These are phyloP conservation scores for Lingula anatina DNA, from an alignment of 2,888 invertebrate genomes.

Conservation along the genomic window DNA sequence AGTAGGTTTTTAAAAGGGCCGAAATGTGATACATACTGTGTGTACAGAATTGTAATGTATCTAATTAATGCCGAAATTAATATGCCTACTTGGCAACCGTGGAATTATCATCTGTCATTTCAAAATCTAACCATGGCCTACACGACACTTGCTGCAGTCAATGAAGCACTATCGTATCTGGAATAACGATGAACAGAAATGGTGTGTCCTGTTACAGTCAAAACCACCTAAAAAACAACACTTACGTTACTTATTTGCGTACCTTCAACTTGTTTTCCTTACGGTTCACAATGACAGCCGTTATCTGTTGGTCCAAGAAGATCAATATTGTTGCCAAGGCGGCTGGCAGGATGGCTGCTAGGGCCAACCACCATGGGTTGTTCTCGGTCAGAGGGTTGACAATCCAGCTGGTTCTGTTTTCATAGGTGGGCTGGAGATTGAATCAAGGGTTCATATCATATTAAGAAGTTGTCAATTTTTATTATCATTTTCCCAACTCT, in stretches of 20 bases:
- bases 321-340: conserved; percentile 93
- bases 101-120: no score
- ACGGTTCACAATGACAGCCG: conserved; percentile 95
- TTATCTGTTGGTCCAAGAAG: conserved; percentile 99
- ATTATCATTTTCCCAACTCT: no score
- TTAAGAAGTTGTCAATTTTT: no score
- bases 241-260: conserved; percentile 8
- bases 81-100: neutral
- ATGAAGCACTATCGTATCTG: no score
- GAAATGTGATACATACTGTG: no score
- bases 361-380: conserved; percentile 72
- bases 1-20: no score
- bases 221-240: neutral
- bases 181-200: no score
- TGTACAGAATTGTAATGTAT: neutral
- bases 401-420: conserved; percentile 32
- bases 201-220: no score
- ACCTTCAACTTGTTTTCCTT: conserved; percentile 94
- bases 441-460: no score
- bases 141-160: no score
- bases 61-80: neutral
- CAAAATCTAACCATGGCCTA: no score
- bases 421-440: conserved; percentile 27
- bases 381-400: conserved; percentile 32
- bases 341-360: conserved; percentile 81